Conservation (phyloP, 2,888 invertebrate genomes). For the Caenorhabditis japonica region DNA sequence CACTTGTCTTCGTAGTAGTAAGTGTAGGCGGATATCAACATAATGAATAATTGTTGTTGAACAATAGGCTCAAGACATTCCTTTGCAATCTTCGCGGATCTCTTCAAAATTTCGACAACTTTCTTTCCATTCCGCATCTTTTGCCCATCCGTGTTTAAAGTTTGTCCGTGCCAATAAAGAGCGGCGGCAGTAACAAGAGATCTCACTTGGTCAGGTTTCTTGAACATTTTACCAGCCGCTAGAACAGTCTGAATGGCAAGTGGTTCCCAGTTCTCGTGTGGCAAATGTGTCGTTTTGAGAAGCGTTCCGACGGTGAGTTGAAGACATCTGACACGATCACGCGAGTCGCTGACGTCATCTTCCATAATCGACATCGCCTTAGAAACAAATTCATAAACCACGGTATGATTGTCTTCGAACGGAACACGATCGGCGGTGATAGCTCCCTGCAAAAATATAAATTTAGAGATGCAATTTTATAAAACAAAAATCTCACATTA, state of each 20-base stretch:
- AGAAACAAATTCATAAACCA: slow-evolving; percentile 94
- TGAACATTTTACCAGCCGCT: slow-evolving; percentile 93
- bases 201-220: slow-evolving; percentile 94
- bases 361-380: slow-evolving; percentile 66
- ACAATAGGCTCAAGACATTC: slow-evolving; percentile 98
- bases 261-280: slow-evolving; percentile 95
- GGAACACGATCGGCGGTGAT: slow-evolving; percentile 82
- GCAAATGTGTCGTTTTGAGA: slow-evolving; percentile 48
- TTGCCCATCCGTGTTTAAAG: slow-evolving; percentile 43
- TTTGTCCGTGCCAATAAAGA: slow-evolving; percentile 87
- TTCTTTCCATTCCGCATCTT: slow-evolving; percentile 87
- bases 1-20: slow-evolving; percentile 92
- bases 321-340: slow-evolving; percentile 61
- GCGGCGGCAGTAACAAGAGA: slow-evolving; percentile 83
- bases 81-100: slow-evolving; percentile 87
- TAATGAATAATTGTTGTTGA: slow-evolving; percentile 94
- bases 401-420: slow-evolving; percentile 94
- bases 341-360: slow-evolving; percentile 64
- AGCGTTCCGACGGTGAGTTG: slow-evolving; percentile 58
- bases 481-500: slow-evolving; percentile 54
- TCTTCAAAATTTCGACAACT: slow-evolving; percentile 94
- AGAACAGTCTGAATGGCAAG: slow-evolving; percentile 94
- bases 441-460: slow-evolving; percentile 85
- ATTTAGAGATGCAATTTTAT: no score
- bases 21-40: slow-evolving; percentile 92